A percentile compares a stretch with the other conserved stretches of the same genome.
These are phyloP conservation scores for Manacus vitellinus DNA, from an alignment of 2,113 vertebrate genomes.

Conservation along the genomic window DNA sequence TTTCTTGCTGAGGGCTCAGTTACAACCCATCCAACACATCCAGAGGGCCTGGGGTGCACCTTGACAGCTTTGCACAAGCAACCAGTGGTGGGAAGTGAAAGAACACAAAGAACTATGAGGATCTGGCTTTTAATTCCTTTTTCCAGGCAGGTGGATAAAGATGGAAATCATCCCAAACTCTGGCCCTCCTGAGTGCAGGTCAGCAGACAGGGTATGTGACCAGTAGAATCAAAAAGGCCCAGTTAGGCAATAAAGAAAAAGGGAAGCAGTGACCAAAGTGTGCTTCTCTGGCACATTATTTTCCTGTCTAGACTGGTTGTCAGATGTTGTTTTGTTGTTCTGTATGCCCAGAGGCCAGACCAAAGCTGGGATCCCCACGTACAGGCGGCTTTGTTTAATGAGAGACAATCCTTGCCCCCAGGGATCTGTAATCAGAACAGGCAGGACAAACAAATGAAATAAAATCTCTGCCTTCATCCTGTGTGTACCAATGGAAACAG, in stretches of 20 bases:
- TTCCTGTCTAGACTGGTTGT: constrained; percentile 42
- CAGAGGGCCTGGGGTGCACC: not conserved
- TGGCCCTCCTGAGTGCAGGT: not conserved
- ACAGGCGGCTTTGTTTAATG: constrained; percentile 25
- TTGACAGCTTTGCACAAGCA: not conserved
- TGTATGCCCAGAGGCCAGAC: constrained; percentile 10
- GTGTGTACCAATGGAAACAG: not conserved
- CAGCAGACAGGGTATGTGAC: not conserved
- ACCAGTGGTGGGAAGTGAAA: not conserved
- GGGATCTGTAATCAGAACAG: constrained; percentile 29
- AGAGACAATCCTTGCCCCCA: constrained; percentile 16
- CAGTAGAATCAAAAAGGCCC: not conserved
- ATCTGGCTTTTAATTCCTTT: not conserved
- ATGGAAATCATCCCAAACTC: not conserved
- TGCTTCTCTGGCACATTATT: constrained; percentile 9
- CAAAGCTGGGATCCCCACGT: constrained; percentile 27
- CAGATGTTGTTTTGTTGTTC: constrained; percentile 36
- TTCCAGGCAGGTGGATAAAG: not conserved
- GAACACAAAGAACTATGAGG: not conserved
- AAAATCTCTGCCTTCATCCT: not conserved
- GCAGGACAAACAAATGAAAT: constrained; percentile 46
- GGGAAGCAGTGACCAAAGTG: not conserved
- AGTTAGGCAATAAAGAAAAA: not conserved
- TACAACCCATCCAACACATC: not conserved
- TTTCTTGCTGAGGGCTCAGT: not conserved